Base-by-base conservation (phyloP, 1,140 invertebrate genomes). In the Nixonia krombeini region DNA sequence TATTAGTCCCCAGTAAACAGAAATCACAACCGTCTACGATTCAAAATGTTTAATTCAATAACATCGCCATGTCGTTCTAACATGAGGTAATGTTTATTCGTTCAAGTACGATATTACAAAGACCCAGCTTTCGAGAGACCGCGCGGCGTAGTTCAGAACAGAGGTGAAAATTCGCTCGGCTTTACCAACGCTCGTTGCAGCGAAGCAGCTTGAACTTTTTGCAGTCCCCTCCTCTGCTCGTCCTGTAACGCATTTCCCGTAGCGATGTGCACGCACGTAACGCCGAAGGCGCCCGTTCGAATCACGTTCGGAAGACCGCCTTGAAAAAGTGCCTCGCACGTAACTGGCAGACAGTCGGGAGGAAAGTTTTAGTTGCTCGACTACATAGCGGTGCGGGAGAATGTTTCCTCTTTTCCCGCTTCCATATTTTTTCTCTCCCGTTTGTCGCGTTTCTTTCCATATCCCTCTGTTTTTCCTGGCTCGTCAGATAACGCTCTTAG, bases 281-380 rank as follows among this genome's bases (percentile, higher is more conserved):
- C 42, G 23, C 25, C 8, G 16, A 45, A 28, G 42, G 21, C 12
- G 29, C 13, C 29, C 12, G 38, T 35, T 53, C 40, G 41, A 53
- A 53, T 44, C 51, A 44, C 51, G 51, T 44, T 53, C 51, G 41
- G 44, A 53, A 53, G 44, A 53, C 40, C 40, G 18, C 21, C 17
- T 44, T 21, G 16, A 17, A 40, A 10, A 13, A 13, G 18, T 44
- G 28, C 18, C 33, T 50, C 15, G 12, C 33, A 33, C 21, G 31
- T 38, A 40, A 4, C 31, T 17, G 33, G 23, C 9, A 33, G 29
- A 17, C 9, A 44, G 28, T 31, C 28, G 16, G 33, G 42, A 25
- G 33, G 42, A 49, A 58, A 49, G 33, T 58, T 58, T 47, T 42
- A 58, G 44, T 41, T 38, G 42, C 21, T 15, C 35, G 25, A 38